A percentile compares a stretch with the other conserved stretches of the same genome.
These are phyloP conservation scores for Formicarius rufipectus DNA, from an alignment of 2,113 vertebrate species.

Conservation along the genomic window DNA sequence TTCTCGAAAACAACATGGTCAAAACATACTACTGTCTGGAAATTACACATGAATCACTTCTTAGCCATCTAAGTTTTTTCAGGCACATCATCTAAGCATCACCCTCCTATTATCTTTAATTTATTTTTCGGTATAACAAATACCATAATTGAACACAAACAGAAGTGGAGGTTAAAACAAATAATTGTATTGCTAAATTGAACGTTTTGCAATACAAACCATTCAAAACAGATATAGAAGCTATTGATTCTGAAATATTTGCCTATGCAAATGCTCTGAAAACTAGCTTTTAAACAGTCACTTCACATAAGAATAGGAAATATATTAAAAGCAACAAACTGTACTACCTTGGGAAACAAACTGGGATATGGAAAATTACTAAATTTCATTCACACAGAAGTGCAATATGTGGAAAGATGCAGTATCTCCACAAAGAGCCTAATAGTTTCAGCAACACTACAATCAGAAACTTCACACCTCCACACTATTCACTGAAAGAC, in stretches of 20 bases:
- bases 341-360: background rate
- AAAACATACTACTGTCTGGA: background rate
- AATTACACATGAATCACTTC: background rate
- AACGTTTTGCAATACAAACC: background rate
- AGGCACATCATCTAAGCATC: background rate
- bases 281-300: background rate
- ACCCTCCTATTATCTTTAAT: background rate
- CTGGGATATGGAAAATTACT: background rate
- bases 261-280: background rate
- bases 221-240: background rate
- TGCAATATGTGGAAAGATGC: background rate
- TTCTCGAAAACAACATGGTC: background rate
- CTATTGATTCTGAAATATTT: background rate
- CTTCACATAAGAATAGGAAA: background rate
- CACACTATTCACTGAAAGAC: background rate
- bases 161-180: background rate
- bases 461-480: background rate
- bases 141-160: background rate
- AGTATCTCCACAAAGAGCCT: background rate
- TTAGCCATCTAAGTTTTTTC: background rate
- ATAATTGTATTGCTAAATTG: background rate
- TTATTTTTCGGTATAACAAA: background rate
- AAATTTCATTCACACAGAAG: background rate
- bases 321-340: background rate
- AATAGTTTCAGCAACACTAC: background rate